phyloP scores from a whole-genome alignment of 2,113 vertebrate genomes.

The Zapus hudsonius region DNA sequence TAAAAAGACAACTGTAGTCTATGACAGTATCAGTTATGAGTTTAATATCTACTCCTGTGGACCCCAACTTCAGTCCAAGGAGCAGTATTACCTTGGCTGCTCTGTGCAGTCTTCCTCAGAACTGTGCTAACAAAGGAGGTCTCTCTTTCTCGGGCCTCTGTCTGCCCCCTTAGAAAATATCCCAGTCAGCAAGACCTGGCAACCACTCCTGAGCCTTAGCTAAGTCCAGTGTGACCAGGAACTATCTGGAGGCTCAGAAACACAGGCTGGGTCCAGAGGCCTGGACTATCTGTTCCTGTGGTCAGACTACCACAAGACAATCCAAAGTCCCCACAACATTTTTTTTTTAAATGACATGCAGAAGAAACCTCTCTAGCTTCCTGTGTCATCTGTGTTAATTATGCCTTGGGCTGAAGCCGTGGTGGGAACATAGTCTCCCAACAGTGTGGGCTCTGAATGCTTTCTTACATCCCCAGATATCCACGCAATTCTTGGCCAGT shows the following conservation, averaged over 20 bases:
- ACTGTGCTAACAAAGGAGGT: neutral
- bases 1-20: neutral
- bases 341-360: constrained; percentile 38
- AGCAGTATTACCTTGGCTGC: neutral
- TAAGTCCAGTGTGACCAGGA: neutral
- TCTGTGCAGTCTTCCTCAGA: no score
- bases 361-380: constrained; percentile 49
- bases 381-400: neutral
- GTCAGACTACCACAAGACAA: neutral
- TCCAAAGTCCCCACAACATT: neutral
- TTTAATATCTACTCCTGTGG: neutral
- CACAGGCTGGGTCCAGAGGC: neutral
- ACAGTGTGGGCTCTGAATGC: constrained; percentile 22
- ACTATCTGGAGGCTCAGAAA: neutral
- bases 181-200: neutral
- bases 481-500: constrained; percentile 27
- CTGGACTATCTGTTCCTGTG: neutral
- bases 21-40: neutral
- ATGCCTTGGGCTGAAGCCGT: constrained; percentile 10
- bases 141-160: neutral
- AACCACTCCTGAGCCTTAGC: neutral
- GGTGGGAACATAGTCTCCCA: neutral
- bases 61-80: neutral
- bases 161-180: neutral
- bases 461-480: neutral